These are phyloP conservation scores for Poecilia wingei DNA, from an alignment of 2,797 vertebrate species.

Conservation along the genomic window DNA sequence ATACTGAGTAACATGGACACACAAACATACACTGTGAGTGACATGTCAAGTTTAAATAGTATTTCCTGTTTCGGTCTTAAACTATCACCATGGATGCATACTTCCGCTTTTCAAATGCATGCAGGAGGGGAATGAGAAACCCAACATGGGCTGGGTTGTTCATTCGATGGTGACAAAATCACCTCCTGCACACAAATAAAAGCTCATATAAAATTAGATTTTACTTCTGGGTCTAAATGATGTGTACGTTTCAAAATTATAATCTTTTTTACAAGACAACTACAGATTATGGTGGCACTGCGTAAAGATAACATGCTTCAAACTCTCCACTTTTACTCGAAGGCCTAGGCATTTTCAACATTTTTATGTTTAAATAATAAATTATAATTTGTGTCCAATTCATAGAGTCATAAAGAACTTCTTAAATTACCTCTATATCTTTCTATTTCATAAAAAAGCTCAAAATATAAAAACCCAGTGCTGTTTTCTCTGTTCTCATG, in stretches of 20 bases:
- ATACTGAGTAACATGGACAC: slow-evolving; percentile 23
- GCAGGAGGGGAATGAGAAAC: slow-evolving; percentile 4
- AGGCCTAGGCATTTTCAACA: not conserved
- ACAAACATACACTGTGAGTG: slow-evolving; percentile 14
- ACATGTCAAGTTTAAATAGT: slow-evolving; percentile 44
- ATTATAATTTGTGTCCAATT: slow-evolving; percentile 14
- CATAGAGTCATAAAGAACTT: not conserved
- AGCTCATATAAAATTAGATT: not conserved
- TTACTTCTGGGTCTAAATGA: not conserved
- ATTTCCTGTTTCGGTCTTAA: slow-evolving; percentile 67
- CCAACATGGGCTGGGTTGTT: slow-evolving; percentile 39
- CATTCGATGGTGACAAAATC: slow-evolving; percentile 32
- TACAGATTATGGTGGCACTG: not conserved
- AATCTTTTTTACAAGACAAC: not conserved
- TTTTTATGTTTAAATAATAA: slow-evolving; percentile 10
- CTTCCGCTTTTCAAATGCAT: slow-evolving; percentile 75
- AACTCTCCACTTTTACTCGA: not conserved
- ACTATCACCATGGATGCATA: slow-evolving; percentile 61
- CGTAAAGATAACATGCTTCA: not conserved
- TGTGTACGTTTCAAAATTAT: not conserved
- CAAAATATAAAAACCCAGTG: slow-evolving; percentile 3
- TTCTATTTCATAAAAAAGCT: not conserved
- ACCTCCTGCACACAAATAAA: slow-evolving; percentile 17
- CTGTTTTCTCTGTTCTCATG: not conserved
- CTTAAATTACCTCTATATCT: not conserved